Evolutionary conservation across 1,140 invertebrate genomes (phyloP).

Genomic region (Lanistes nyassanus): DNA sequence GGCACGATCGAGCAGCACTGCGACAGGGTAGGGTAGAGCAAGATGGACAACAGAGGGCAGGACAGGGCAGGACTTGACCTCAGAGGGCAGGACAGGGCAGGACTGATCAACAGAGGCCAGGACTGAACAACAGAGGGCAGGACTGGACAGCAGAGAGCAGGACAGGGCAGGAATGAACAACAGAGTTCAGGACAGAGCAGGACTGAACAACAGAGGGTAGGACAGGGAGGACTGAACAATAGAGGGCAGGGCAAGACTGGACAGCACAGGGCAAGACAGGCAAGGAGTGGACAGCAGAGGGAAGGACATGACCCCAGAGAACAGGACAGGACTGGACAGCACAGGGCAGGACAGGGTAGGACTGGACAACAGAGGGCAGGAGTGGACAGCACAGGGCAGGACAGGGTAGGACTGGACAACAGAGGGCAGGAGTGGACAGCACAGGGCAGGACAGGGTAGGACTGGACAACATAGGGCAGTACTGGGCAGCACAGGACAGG

Average conservation of each 20-base stretch:
- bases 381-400: not conserved
- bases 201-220: not conserved
- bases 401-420: constrained; percentile 1
- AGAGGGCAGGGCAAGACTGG: not conserved
- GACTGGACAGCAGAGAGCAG: not conserved
- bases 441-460: constrained; percentile 8
- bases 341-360: constrained; percentile 6
- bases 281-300: constrained; percentile 6
- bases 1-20: too few relatives aligned
- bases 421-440: not conserved
- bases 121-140: not conserved
- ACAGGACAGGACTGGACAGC: constrained; percentile 8
- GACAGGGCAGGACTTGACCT: not conserved
- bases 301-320: not conserved
- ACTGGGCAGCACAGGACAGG: constrained; percentile 11
- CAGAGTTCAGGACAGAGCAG: not conserved
- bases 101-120: not conserved
- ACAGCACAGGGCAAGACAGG: constrained; percentile 8
- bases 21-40: not conserved
- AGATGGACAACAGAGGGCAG: not conserved
- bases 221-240: not conserved
- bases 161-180: not conserved
- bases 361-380: constrained; percentile 12
- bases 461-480: not conserved
- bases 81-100: not conserved